A percentile compares a stretch with the other conserved stretches of the same genome.
phyloP scores from a whole-genome alignment of 2,797 vertebrate genomes.

The Xyrichtys novacula region DNA sequence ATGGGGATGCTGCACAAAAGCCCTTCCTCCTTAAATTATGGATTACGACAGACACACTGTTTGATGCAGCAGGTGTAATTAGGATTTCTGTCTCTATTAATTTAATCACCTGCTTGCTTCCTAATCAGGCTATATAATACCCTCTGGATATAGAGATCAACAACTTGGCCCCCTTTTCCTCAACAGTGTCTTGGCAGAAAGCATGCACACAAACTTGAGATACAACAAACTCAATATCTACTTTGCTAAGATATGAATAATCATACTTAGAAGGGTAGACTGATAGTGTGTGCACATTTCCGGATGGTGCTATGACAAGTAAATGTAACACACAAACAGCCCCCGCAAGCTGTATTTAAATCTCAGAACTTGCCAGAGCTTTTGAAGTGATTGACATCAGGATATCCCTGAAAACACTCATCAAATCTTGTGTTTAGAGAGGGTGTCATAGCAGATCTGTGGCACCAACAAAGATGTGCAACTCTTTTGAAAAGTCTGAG shows the following conservation, averaged over 20 bases:
- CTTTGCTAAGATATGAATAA: neutral
- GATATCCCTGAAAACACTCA: constrained; percentile 31
- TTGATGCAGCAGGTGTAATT: constrained; percentile 64
- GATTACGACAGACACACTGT: constrained; percentile 50
- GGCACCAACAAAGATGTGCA: neutral
- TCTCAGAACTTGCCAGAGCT: constrained; percentile 8
- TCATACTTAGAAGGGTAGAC: constrained; percentile 4
- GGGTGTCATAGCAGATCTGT: constrained; percentile 36
- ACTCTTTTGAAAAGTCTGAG: constrained; percentile 2
- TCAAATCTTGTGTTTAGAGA: constrained; percentile 18
- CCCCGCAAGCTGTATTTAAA: constrained; percentile 27
- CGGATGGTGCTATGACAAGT: constrained; percentile 5
- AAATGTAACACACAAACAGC: constrained; percentile 15
- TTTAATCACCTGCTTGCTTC: constrained; percentile 41
- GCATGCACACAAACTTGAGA: neutral
- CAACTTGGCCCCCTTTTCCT: constrained; percentile 32
- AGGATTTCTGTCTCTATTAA: constrained; percentile 66
- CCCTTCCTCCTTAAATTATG: constrained; percentile 47
- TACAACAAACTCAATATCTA: constrained; percentile 1
- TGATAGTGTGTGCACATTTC: neutral
- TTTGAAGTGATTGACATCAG: constrained; percentile 12
- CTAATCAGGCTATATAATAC: constrained; percentile 54
- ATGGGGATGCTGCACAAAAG: constrained; percentile 25
- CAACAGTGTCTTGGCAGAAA: neutral
- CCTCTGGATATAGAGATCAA: constrained; percentile 44